Conservation (phyloP, 2,888 invertebrate genomes). For the Sarcophaga variegata region DNA sequence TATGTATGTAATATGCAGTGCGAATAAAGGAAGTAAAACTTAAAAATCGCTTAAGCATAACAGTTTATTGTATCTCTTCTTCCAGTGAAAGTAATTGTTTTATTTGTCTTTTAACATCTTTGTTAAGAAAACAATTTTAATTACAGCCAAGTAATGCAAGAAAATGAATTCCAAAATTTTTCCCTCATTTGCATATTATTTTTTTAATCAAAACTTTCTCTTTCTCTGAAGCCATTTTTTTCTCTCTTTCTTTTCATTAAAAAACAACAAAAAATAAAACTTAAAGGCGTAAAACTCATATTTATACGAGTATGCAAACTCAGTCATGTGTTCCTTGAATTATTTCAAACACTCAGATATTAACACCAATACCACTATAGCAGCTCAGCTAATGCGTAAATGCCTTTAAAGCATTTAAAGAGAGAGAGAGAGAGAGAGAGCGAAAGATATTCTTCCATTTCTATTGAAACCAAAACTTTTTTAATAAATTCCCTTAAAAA, state of each 20-base stretch:
- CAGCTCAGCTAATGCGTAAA: background rate
- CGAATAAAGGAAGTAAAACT: no score
- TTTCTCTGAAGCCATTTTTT: background rate
- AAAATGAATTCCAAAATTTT: background rate
- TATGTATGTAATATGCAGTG: no score
- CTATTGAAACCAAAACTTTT: background rate
- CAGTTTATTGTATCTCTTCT: background rate
- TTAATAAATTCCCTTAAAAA: slow-evolving; percentile 21
- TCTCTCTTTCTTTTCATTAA: no score
- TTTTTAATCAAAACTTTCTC: background rate
- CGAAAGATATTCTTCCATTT: background rate
- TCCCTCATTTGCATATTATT: background rate
- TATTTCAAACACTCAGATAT: background rate
- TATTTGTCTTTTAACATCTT: background rate
- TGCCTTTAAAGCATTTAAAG: background rate
- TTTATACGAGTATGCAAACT: background rate
- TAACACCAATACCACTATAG: background rate
- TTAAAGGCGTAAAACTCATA: background rate
- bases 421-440: no score
- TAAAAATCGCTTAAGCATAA: no score
- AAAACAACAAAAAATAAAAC: background rate
- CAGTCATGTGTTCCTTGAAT: background rate
- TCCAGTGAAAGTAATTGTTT: background rate
- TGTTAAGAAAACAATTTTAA: background rate
- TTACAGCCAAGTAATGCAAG: background rate